Percentiles rank a stretch among this genome's conserved stretches.
phyloP scores from a whole-genome alignment of 2,113 vertebrate species.

The Tragulus kanchil region DNA sequence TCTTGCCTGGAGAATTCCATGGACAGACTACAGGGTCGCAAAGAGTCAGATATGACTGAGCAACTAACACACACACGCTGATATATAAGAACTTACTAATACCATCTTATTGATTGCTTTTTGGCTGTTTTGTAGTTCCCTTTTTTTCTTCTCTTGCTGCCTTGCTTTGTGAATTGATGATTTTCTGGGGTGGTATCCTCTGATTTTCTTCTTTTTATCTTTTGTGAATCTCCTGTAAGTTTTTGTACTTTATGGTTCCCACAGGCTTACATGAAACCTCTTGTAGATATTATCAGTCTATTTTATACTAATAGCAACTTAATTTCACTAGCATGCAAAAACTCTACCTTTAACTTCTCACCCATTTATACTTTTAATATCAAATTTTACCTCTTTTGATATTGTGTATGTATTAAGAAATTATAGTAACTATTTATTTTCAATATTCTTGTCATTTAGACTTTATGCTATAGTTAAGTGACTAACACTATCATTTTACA shows the following conservation, averaged over 20 bases:
- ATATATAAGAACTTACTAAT: background rate
- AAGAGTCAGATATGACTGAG: too few relatives aligned
- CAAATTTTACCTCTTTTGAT: background rate
- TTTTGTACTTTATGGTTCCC: background rate
- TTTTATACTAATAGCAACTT: background rate
- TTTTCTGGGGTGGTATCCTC: background rate
- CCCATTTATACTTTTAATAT: background rate
- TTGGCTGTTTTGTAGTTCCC: background rate
- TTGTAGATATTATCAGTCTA: background rate
- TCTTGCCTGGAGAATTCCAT: too few relatives aligned
- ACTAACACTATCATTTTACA: background rate
- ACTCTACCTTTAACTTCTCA: background rate
- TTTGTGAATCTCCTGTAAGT: background rate
- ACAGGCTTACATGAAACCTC: background rate
- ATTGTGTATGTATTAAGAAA: background rate
- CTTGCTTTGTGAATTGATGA: background rate
- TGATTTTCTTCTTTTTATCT: background rate
- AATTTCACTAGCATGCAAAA: background rate
- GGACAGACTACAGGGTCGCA: too few relatives aligned
- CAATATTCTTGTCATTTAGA: background rate
- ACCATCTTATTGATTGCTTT: background rate
- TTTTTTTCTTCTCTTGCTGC: background rate
- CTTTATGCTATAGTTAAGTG: background rate
- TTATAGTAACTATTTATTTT: background rate
- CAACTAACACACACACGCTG: background rate